Evolutionary conservation across 2,888 invertebrate genomes (phyloP).

Genomic region (Trissolcus brochymenae): DNA sequence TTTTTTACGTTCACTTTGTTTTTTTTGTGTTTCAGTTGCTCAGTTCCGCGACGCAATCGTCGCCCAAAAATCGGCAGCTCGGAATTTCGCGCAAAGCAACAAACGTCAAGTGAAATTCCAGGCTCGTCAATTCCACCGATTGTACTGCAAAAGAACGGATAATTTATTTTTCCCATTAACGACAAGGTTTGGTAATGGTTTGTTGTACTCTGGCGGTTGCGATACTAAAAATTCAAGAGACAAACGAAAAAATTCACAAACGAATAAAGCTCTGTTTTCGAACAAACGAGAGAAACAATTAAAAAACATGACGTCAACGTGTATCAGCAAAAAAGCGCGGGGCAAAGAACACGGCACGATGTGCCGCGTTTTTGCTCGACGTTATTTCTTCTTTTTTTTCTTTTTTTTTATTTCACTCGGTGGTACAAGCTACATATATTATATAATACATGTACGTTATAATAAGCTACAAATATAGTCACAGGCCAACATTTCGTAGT

Average conservation of each 20-base stretch:
- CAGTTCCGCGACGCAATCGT: conserved; percentile 40
- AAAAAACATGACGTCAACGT: background rate
- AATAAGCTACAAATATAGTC: conserved; percentile 74
- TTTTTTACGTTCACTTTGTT: conserved; percentile 17
- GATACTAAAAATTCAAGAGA: conserved; percentile 21
- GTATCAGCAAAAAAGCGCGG: conserved; percentile 8
- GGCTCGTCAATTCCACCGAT: conserved; percentile 8
- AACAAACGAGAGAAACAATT: conserved; percentile 18
- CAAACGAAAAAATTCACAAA: conserved; percentile 11
- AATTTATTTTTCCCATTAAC: too few species aligned
- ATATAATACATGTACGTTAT: conserved; percentile 68
- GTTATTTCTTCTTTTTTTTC: too few species aligned
- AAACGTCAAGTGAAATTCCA: conserved; percentile 36
- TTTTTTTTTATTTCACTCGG: conserved; percentile 40
- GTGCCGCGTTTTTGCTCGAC: conserved; percentile 16
- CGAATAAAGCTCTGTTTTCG: conserved; percentile 9
- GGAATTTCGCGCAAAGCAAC: conserved; percentile 32
- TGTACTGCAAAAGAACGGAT: background rate
- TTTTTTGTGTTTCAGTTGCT: conserved; percentile 13
- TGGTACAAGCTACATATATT: conserved; percentile 71
- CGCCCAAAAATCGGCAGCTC: conserved; percentile 33
- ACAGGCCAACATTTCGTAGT: conserved; percentile 77
- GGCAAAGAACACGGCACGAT: conserved; percentile 33
- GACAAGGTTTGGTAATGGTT: background rate
- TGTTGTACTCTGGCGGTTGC: conserved; percentile 19